Base-by-base conservation (phyloP, 1,140 invertebrate species). In the Acromyrmex heyeri region DNA sequence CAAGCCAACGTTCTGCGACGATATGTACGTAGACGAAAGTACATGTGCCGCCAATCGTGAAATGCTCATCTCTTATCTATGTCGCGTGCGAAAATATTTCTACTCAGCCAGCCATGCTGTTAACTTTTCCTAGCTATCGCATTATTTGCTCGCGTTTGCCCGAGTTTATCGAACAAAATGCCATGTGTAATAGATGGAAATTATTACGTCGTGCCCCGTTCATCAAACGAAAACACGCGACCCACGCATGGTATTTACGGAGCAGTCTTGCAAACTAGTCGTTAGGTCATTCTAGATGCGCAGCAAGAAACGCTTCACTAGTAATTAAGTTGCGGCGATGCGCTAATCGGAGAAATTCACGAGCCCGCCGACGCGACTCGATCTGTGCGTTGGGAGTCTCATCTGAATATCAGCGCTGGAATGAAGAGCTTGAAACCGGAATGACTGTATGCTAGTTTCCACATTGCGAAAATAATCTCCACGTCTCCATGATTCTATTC, bases 331-430 rank as follows among this genome's bases (percentile, higher is more conserved):
- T 57, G 44, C 75, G 57, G 76, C 79, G 59, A 82, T 82, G 75
- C 77, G 85, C 77, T 90, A 90, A 91, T 86, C 82, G 85, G 86
- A 70, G 85, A 90, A 88, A 90, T 87, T 91, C 86, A 90, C 87
- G 76, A 88, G 79, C 65, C 64, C 62, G 82, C 62, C 65, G 87
- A 69, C 57, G 48, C 44, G 48, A 38, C 30, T 12, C 75, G 59
- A 34, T 62, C 38, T 14, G 75, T n/a, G 24, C 78, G 59, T n/a
- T 27, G 3, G 18, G 38, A 30, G 30, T 30, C 30, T 30, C 30
- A 30, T 5, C 3, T 34, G 30, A 77, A n/a, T 57, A 70, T 64
- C n/a, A 64, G 62, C 62, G 34, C 14, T n/a, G 38, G 44, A 53
- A 24, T 27, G 48, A n/a, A 38, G 24, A 53, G 34, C 55, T 81